Evolutionary conservation across 2,888 invertebrate species (phyloP), one percentile per base, ranked within the genome.

Genomic region (Drosophila peninsularis): DNA sequence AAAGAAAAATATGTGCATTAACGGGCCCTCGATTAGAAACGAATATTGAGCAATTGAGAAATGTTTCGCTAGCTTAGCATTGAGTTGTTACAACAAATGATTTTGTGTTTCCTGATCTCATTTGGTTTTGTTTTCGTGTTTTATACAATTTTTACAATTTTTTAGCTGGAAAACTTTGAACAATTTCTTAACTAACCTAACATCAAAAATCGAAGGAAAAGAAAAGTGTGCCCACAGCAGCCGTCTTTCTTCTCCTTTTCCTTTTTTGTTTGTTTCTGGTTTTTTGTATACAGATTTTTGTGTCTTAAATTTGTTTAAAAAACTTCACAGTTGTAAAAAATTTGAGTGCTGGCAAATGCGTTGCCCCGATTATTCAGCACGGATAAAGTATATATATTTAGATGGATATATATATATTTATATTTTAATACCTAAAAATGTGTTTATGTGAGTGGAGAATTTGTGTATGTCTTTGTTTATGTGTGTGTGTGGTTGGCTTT

Each of bases 401-500:
- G 17, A 9, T 39, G 34, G n/a, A 37, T 6, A 42, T 44, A 42
- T 6, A 19, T 44, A n/a, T 61, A n/a, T 44, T 24, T 60, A 84
- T 88, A 83, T 82, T 85, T 88, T 90, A 90, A 82, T 70, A 88
- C 82, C 89, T 82, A 89, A 80, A 83, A 83, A 61, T 75, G 67
- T 49, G 27, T 47, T 30, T 17, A 24, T 30, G 11, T 47, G 41
- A 34, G 42, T 21, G 49, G 32, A 32, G 32, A 32, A 32, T 11
- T 55, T 47, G 14, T 42, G 36, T 56, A 5, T 55, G 41, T 24
- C 24, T 24, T 24, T 39, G 44, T 52, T 32, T 24, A 32, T 62
- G 61, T 64, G 54, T 61, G 41, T 47, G 17, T 70, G 13, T 66
- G 41, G 63, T 55, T 63, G 34, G 34, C 61, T 52, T 87, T 82